A percentile compares a stretch with the other conserved stretches of the same genome.
Evolutionary conservation across 2,888 invertebrate genomes (phyloP).

Genomic region (Brachynemurus nebulosus): DNA sequence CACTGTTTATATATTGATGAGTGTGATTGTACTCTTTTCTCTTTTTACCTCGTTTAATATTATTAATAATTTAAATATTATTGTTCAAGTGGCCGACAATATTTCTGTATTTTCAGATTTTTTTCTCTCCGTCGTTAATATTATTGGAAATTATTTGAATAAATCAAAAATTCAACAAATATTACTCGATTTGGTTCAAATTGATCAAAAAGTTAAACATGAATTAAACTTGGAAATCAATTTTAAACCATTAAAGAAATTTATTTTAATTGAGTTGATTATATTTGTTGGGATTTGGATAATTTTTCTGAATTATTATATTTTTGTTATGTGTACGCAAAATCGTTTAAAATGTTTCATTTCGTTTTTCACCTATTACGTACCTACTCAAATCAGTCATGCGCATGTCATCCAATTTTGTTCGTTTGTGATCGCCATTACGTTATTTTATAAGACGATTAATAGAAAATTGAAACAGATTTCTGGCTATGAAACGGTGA

Average conservation of each 20-base stretch:
- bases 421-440: not conserved
- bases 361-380: not conserved
- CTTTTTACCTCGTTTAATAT: not conserved
- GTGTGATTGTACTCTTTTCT: not conserved
- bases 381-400: not conserved
- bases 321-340: not conserved
- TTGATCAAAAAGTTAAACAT: not conserved
- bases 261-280: not conserved
- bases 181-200: not conserved
- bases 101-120: not conserved
- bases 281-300: not conserved
- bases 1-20: not conserved
- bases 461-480: not conserved
- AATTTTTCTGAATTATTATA: not conserved
- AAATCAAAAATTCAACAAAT: not conserved
- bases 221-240: not conserved
- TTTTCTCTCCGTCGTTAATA: not conserved
- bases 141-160: not conserved
- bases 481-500: not conserved
- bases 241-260: not conserved
- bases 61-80: not conserved
- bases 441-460: not conserved
- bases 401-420: not conserved
- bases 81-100: not conserved
- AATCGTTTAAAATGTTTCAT: not conserved